Percentiles rank a stretch among this genome's conserved stretches.
These are phyloP conservation scores for Anastrepha obliqua DNA, from an alignment of 1,140 invertebrate genomes.

Conservation along the genomic window DNA sequence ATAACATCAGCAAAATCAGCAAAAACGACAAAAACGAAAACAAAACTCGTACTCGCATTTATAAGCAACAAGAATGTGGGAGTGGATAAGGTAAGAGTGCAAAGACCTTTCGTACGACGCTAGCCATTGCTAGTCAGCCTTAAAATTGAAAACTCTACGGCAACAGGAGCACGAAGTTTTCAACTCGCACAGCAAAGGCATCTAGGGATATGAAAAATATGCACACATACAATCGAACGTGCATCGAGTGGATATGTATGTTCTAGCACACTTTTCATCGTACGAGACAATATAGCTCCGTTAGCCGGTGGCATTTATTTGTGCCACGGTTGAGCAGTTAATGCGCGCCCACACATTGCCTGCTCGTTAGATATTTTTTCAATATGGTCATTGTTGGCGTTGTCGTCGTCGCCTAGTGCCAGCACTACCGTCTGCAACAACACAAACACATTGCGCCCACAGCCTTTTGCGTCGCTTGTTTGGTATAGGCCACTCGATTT, in stretches of 20 bases:
- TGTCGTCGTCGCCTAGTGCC: not conserved
- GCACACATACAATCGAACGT: not conserved
- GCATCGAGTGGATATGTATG: not conserved
- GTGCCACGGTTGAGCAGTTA: constrained; percentile 50
- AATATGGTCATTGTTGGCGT: not conserved
- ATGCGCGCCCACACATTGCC: constrained; percentile 1
- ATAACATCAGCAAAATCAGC: constrained; percentile 34
- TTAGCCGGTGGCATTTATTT: constrained; percentile 28
- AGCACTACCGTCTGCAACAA: not conserved
- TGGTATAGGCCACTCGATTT: constrained; percentile 8
- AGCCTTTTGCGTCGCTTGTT: not conserved
- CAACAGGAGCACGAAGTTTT: not conserved
- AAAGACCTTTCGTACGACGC: not conserved
- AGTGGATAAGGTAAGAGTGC: not conserved
- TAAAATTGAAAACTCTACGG: constrained; percentile 23
- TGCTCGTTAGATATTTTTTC: constrained; percentile 14
- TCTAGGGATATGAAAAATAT: not conserved
- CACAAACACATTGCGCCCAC: not conserved
- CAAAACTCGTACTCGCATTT: not conserved
- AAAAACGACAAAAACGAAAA: not conserved
- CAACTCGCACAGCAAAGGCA: not conserved
- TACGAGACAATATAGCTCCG: constrained; percentile 12
- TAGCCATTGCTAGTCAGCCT: constrained; percentile 31
- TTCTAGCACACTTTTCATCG: not conserved
- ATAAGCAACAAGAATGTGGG: not conserved